Evolutionary conservation across 2,113 vertebrate genomes (phyloP).

Genomic region (Hemiprocne comata): DNA sequence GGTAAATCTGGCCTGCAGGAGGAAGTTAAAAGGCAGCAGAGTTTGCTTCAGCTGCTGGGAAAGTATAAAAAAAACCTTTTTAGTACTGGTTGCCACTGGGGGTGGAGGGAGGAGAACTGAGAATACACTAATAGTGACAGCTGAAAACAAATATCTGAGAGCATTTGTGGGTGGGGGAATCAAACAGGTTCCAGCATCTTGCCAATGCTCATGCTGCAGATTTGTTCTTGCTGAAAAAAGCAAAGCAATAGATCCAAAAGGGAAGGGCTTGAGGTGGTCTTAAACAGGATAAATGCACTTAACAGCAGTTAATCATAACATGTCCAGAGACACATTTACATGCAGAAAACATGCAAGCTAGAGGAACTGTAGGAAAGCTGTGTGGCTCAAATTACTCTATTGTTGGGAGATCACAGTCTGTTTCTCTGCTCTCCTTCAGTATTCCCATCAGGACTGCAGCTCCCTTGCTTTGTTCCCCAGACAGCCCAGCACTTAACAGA

Average conservation of each 20-base stretch:
- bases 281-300: background rate
- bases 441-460: slow-evolving; percentile 29
- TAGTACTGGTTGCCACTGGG: background rate
- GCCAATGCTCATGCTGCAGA: background rate
- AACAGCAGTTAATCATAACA: background rate
- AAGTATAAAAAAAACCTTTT: background rate
- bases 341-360: background rate
- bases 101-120: slow-evolving; percentile 21
- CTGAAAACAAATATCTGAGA: slow-evolving; percentile 38
- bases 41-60: slow-evolving; percentile 25
- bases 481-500: slow-evolving; percentile 30
- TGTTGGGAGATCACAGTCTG: background rate
- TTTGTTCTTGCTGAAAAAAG: background rate
- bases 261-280: background rate
- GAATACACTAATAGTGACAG: slow-evolving; percentile 33
- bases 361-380: background rate
- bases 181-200: slow-evolving; percentile 15
- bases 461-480: slow-evolving; percentile 15
- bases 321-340: background rate
- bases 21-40: slow-evolving; percentile 22
- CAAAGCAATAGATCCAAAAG: background rate
- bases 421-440: background rate
- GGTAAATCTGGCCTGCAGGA: slow-evolving; percentile 55
- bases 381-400: background rate
- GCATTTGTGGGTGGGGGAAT: background rate